Evolutionary conservation across 2,888 invertebrate genomes (phyloP).

Genomic region (Macrophya annulata): DNA sequence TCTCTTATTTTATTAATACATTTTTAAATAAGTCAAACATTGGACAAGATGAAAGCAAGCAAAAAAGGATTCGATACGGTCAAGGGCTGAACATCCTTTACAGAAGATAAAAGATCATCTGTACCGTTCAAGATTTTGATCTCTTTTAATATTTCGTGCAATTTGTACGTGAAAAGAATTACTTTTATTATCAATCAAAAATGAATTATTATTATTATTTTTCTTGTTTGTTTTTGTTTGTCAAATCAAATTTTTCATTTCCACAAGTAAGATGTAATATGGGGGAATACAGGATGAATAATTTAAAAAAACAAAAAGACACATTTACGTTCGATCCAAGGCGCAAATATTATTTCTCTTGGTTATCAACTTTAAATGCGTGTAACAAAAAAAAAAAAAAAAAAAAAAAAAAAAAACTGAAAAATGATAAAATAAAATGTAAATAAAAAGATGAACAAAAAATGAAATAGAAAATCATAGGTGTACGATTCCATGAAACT

Average conservation of each 20-base stretch:
- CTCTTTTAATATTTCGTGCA: no score
- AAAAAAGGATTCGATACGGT: not conserved
- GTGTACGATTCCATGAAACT: constrained; percentile 34
- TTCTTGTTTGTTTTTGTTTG: not conserved
- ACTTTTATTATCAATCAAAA: no score
- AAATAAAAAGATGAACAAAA: not conserved
- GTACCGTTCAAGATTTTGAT: not conserved
- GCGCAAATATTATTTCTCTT: constrained; percentile 22
- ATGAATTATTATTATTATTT: no score
- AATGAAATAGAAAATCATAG: not conserved
- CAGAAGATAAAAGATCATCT: not conserved
- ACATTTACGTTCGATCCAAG: constrained; percentile 21
- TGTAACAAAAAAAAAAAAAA: not conserved
- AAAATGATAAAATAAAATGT: not conserved
- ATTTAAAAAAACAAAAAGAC: not conserved
- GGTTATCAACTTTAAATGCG: not conserved
- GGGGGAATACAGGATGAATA: not conserved
- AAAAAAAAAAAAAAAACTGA: constrained; percentile 17
- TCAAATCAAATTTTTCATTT: not conserved
- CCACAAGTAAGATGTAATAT: not conserved
- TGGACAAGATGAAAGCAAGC: not conserved
- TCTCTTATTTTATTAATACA: not conserved
- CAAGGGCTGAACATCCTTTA: not conserved
- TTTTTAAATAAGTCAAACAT: not conserved
- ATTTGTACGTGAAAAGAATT: no score